Percentiles rank a stretch among this genome's conserved stretches.
These are phyloP conservation scores for Herpetotheres cachinnans DNA, from an alignment of 2,113 vertebrate species.

Conservation along the genomic window DNA sequence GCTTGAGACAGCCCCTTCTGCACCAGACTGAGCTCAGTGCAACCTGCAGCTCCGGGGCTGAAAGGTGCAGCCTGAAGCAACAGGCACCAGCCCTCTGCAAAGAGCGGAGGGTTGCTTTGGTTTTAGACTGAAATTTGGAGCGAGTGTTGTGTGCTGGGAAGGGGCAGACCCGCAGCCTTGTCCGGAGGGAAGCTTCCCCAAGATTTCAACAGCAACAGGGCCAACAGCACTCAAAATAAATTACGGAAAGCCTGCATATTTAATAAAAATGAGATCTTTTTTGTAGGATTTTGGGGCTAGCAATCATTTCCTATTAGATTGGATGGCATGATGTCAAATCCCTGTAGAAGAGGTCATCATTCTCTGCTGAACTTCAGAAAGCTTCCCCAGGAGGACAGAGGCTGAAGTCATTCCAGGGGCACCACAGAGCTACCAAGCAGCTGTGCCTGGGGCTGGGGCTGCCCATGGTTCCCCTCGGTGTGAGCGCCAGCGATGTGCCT, in stretches of 20 bases:
- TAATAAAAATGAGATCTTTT: neutral
- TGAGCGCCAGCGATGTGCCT: fast-evolving
- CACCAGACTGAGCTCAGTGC: neutral
- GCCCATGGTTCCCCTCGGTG: neutral
- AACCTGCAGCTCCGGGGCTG: neutral
- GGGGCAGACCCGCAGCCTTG: neutral
- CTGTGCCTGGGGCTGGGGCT: neutral
- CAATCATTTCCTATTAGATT: neutral
- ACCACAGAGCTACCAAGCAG: neutral
- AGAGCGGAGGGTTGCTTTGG: neutral
- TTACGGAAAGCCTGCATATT: neutral
- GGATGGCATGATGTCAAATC: neutral
- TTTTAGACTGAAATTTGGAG: neutral
- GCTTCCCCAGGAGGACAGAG: neutral
- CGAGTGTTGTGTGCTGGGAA: neutral
- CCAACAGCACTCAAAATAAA: neutral
- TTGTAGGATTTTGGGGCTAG: neutral
- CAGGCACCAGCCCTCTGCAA: neutral
- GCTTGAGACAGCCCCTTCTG: neutral
- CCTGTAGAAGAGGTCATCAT: neutral
- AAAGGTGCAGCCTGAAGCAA: neutral
- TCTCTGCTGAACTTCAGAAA: neutral
- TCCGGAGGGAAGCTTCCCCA: neutral
- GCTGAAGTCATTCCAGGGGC: neutral
- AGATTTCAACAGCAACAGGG: neutral